A percentile compares a stretch with the other conserved stretches of the same genome.
phyloP scores from a whole-genome alignment of 1,140 invertebrate genomes.

The Papilio polyxenes region DNA sequence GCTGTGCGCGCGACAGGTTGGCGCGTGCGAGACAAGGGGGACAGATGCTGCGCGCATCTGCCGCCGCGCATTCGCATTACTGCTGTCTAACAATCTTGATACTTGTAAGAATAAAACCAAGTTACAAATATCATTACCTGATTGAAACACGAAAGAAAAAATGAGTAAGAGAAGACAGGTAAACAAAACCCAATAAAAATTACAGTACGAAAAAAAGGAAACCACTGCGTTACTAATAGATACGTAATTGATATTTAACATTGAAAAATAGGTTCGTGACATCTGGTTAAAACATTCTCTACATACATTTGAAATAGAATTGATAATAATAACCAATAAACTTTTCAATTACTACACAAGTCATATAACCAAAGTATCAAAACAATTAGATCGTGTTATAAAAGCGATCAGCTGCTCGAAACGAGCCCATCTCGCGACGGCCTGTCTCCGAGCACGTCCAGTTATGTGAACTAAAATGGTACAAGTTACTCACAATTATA shows the following conservation, averaged over 20 bases:
- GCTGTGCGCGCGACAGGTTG: slow-evolving; percentile 55
- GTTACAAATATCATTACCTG: neutral
- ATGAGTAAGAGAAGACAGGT: too few species aligned
- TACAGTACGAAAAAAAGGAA: too few species aligned
- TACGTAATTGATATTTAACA: too few species aligned
- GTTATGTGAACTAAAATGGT: slow-evolving; percentile 42
- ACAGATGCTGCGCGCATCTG: slow-evolving; percentile 74
- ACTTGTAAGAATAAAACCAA: slow-evolving; percentile 42
- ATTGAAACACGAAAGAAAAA: neutral
- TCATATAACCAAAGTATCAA: neutral
- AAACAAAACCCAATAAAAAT: too few species aligned
- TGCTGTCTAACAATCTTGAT: slow-evolving; percentile 49
- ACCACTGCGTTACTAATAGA: too few species aligned
- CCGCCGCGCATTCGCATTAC: slow-evolving; percentile 60
- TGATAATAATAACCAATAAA: neutral
- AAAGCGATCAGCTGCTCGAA: slow-evolving; percentile 62
- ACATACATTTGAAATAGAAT: too few species aligned
- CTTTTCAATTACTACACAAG: neutral
- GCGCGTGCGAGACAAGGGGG: slow-evolving; percentile 41
- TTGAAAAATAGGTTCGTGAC: too few species aligned
- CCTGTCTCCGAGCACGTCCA: slow-evolving; percentile 51
- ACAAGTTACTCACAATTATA: slow-evolving; percentile 36
- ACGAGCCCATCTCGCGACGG: slow-evolving; percentile 57
- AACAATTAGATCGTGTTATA: neutral
- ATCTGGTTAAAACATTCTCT: too few species aligned